Conservation (phyloP, 2,113 vertebrate species). For the Carollia perspicillata region DNA sequence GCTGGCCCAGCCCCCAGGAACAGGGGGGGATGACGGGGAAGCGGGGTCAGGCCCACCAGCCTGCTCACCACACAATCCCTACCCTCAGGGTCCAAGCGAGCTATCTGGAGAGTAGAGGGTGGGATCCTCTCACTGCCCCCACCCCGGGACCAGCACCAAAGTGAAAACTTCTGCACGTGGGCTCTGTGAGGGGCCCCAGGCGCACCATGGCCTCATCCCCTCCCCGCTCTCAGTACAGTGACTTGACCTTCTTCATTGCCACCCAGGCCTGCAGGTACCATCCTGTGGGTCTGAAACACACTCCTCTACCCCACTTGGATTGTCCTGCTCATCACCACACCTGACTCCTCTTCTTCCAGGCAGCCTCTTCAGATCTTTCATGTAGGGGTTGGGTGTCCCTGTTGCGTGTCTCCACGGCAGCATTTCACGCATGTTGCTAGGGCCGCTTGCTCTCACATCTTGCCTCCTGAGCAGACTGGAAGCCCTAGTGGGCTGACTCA, state of each 20-base stretch:
- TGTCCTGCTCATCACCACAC: neutral
- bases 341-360: neutral
- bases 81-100: neutral
- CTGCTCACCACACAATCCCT: neutral
- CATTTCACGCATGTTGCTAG: neutral
- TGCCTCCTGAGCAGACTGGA: neutral
- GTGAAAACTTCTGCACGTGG: neutral
- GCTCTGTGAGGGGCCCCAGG: neutral
- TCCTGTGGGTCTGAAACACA: neutral
- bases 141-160: neutral
- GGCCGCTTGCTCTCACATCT: neutral
- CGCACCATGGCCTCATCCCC: neutral
- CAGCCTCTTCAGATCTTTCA: neutral
- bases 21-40: too few species aligned
- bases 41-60: neutral
- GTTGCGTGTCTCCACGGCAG: neutral
- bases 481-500: neutral
- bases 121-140: neutral
- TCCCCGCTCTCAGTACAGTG: neutral
- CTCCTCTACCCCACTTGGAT: neutral
- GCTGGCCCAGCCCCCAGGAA: neutral
- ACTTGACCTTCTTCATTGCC: neutral
- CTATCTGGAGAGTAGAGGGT: accelerated
- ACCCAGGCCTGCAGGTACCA: neutral
- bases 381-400: neutral